Conservation (phyloP, 2,888 invertebrate genomes). For the Margaritifera margaritifera region DNA sequence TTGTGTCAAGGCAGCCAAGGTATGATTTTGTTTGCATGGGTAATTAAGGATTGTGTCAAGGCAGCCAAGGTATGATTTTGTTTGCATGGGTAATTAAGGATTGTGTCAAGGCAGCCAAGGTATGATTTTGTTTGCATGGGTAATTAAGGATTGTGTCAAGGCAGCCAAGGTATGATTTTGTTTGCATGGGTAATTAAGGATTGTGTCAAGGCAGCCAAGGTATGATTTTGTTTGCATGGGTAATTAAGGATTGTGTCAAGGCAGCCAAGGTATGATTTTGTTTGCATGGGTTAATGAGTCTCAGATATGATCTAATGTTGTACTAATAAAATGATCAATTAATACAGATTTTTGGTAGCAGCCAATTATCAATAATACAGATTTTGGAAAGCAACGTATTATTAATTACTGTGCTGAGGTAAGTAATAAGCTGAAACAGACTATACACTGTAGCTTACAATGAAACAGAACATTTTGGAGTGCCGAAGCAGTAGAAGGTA, state of each 20-base stretch:
- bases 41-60: slow-evolving; percentile 21
- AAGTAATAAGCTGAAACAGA: too few relatives aligned
- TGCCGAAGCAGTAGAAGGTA: too few relatives aligned
- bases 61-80: slow-evolving; percentile 24
- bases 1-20: slow-evolving; percentile 30
- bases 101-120: slow-evolving; percentile 30
- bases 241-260: slow-evolving; percentile 28
- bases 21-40: slow-evolving; percentile 6
- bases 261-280: slow-evolving; percentile 24
- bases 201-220: slow-evolving; percentile 30
- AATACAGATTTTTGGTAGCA: too few relatives aligned
- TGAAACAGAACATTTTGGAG: too few relatives aligned
- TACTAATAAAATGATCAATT: too few relatives aligned
- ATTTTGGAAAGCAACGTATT: too few relatives aligned
- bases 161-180: slow-evolving; percentile 24
- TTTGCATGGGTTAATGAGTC: too few relatives aligned
- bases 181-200: slow-evolving; percentile 13
- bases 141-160: slow-evolving; percentile 28
- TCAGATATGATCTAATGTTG: too few relatives aligned
- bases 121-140: slow-evolving; percentile 6
- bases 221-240: slow-evolving; percentile 6
- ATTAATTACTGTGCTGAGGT: too few relatives aligned
- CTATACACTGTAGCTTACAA: too few relatives aligned
- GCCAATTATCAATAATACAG: too few relatives aligned
- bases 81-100: slow-evolving; percentile 13